Conservation (phyloP, 2,888 invertebrate genomes). For the Automeris io region DNA sequence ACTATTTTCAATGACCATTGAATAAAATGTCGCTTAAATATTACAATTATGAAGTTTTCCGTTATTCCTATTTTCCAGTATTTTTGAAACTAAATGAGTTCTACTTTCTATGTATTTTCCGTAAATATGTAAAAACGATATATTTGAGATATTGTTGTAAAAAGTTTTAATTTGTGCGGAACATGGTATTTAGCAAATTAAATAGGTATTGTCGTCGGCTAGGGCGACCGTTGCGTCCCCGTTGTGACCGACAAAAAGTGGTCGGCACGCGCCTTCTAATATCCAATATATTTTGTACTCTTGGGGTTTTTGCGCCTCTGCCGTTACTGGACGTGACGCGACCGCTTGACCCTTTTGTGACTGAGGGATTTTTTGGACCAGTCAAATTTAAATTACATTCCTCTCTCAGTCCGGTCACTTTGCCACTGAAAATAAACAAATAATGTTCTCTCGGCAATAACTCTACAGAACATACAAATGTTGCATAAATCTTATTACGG, state of each 20-base stretch:
- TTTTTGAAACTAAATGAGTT: too few relatives aligned
- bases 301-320: conserved; percentile 53
- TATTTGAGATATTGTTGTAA: too few relatives aligned
- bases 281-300: conserved; percentile 71
- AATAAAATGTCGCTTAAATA: too few relatives aligned
- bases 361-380: conserved; percentile 46
- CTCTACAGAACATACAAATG: not conserved
- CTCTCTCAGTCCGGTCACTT: not conserved
- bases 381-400: conserved; percentile 13
- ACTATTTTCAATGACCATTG: too few relatives aligned
- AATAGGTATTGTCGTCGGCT: conserved; percentile 37
- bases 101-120: too few relatives aligned
- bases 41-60: too few relatives aligned
- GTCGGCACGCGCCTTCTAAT: conserved; percentile 67
- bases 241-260: conserved; percentile 42
- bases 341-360: conserved; percentile 70
- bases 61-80: too few relatives aligned
- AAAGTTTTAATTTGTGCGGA: conserved; percentile 6
- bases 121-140: too few relatives aligned
- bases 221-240: conserved; percentile 26
- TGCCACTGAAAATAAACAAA: not conserved
- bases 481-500: conserved; percentile 1
- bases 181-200: conserved; percentile 38
- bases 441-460: not conserved
- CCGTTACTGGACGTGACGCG: conserved; percentile 48